Conservation (phyloP, 92 coral and sea anemone species). For the Heliopora coerulea region DNA sequence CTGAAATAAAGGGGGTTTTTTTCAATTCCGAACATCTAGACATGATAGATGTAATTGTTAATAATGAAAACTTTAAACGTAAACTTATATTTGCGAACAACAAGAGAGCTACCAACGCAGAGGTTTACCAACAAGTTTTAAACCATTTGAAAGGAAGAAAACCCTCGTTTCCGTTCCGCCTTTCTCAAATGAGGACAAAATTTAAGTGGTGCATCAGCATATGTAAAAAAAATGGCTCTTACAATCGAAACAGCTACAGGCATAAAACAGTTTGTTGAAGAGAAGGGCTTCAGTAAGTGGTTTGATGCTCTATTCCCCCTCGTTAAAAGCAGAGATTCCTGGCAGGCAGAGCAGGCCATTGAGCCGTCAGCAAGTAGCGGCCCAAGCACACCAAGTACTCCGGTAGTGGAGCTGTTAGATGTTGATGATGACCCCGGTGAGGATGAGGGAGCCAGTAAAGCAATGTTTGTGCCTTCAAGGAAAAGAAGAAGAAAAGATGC, state of each 20-base stretch:
- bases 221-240: neutral
- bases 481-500: neutral
- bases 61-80: slow-evolving; percentile 6
- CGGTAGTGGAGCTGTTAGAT: neutral
- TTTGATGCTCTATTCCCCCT: neutral
- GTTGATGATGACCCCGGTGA: neutral
- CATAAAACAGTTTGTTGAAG: slow-evolving; percentile 2
- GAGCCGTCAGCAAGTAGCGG: neutral
- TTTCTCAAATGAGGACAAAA: neutral
- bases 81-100: slow-evolving; percentile 23
- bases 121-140: neutral
- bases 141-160: neutral
- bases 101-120: neutral
- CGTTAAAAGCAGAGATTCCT: neutral
- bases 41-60: neutral
- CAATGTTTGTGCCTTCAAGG: neutral
- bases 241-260: neutral
- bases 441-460: neutral
- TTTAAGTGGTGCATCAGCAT: slow-evolving; percentile 1
- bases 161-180: neutral
- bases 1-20: too few relatives aligned
- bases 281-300: neutral
- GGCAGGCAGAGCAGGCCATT: neutral
- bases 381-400: neutral
- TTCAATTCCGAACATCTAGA: too few relatives aligned